Conservation (phyloP, 2,888 invertebrate genomes). For the Meandrusa payeni region DNA sequence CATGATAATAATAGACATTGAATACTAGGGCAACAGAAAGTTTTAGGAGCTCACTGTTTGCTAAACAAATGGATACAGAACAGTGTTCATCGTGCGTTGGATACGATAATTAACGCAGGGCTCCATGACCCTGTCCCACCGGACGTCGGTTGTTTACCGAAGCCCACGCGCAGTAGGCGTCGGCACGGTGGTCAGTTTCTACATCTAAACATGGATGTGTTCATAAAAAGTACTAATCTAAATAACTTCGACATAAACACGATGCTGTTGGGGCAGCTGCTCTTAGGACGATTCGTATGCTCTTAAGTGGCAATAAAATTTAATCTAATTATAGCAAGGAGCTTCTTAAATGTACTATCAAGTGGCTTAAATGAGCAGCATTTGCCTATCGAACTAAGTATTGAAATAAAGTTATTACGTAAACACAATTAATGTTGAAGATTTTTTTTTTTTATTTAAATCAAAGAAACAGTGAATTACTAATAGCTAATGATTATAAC, state of each 20-base stretch:
- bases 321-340: constrained; percentile 47
- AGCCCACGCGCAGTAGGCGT: constrained; percentile 63
- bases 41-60: constrained; percentile 1
- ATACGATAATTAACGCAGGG: constrained; percentile 25
- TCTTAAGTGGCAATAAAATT: constrained; percentile 42
- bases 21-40: neutral
- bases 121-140: constrained; percentile 52
- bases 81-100: constrained; percentile 9
- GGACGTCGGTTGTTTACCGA: constrained; percentile 70
- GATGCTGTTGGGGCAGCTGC: constrained; percentile 24
- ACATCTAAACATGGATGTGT: constrained; percentile 26
- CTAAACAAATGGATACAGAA: constrained; percentile 9
- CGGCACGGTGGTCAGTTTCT: constrained; percentile 27
- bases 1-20: too few relatives aligned
- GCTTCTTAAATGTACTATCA: constrained; percentile 23
- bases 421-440: too few relatives aligned
- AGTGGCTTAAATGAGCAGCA: constrained; percentile 1
- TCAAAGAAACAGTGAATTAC: too few relatives aligned
- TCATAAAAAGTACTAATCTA: constrained; percentile 25
- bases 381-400: neutral
- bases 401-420: too few relatives aligned
- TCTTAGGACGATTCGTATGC: constrained; percentile 23
- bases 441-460: too few relatives aligned
- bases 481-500: too few relatives aligned
- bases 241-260: constrained; percentile 24